A percentile compares a stretch with the other conserved stretches of the same genome.
These are phyloP conservation scores for Stegana nigrithorax DNA, from an alignment of 2,888 invertebrate species.

Conservation along the genomic window DNA sequence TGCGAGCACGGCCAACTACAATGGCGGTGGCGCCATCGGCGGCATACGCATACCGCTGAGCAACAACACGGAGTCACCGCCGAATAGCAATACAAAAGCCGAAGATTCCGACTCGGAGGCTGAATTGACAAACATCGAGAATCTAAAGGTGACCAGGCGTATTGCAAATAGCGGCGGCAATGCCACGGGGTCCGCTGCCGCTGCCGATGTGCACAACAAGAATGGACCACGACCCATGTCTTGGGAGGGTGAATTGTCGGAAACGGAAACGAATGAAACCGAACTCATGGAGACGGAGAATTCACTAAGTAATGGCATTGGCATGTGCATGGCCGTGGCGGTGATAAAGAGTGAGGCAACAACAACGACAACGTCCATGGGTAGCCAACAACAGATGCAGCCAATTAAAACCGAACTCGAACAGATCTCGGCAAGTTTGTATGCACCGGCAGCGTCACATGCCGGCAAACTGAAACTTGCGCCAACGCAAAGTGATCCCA, in stretches of 20 bases:
- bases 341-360: conserved; percentile 57
- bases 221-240: conserved; percentile 85
- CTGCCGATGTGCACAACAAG: conserved; percentile 39
- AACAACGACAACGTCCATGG: conserved; percentile 38
- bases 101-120: conserved; percentile 68
- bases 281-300: conserved; percentile 71
- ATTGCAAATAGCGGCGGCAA: conserved; percentile 29
- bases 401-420: conserved; percentile 58
- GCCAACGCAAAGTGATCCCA: conserved; percentile 66
- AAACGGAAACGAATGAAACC: conserved; percentile 73
- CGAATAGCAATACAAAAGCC: conserved; percentile 55
- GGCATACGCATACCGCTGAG: conserved; percentile 45
- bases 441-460: conserved; percentile 17
- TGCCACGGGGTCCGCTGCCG: background rate
- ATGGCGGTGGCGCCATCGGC: conserved; percentile 41
- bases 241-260: conserved; percentile 93
- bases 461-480: conserved; percentile 54
- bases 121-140: conserved; percentile 67
- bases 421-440: conserved; percentile 57
- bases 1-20: conserved; percentile 48
- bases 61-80: conserved; percentile 45
- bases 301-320: conserved; percentile 44
- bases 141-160: conserved; percentile 71
- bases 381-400: conserved; percentile 28
- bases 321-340: conserved; percentile 42